phyloP scores from a whole-genome alignment of 92 coral and sea anemone genomes.

The Pocillopora meandrina region DNA sequence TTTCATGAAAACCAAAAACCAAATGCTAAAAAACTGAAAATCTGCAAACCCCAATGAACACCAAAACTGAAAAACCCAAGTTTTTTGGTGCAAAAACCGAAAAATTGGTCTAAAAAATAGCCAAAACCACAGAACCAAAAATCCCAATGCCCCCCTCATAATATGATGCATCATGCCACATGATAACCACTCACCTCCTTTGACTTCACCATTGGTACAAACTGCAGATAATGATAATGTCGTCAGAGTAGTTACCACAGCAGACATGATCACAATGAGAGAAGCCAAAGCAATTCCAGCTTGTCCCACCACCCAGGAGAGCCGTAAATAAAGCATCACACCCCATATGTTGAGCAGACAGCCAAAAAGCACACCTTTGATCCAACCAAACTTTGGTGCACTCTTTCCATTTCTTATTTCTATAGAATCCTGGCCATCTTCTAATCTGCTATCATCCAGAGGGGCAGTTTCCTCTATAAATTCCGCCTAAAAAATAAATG shows the following conservation, averaged over 20 bases:
- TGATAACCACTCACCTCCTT: constrained; percentile 76
- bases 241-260: constrained; percentile 86
- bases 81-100: no score
- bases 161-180: no score
- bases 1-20: no score
- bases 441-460: neutral
- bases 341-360: constrained; percentile 99
- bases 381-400: constrained; percentile 97
- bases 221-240: constrained; percentile 98
- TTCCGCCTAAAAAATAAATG: neutral
- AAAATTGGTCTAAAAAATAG: no score
- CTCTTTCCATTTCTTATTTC: neutral
- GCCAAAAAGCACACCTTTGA: constrained; percentile 94
- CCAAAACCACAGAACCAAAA: no score
- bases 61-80: no score
- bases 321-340: constrained; percentile 89
- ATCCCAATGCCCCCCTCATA: no score
- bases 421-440: neutral
- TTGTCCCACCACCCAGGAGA: constrained; percentile 96
- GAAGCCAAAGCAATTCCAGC: constrained; percentile 94
- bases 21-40: no score
- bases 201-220: constrained; percentile 96
- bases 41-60: no score
- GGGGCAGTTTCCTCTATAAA: neutral
- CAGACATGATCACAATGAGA: constrained; percentile 73